Conservation (phyloP, 2,113 vertebrate species). For the Oryzias curvinotus region DNA sequence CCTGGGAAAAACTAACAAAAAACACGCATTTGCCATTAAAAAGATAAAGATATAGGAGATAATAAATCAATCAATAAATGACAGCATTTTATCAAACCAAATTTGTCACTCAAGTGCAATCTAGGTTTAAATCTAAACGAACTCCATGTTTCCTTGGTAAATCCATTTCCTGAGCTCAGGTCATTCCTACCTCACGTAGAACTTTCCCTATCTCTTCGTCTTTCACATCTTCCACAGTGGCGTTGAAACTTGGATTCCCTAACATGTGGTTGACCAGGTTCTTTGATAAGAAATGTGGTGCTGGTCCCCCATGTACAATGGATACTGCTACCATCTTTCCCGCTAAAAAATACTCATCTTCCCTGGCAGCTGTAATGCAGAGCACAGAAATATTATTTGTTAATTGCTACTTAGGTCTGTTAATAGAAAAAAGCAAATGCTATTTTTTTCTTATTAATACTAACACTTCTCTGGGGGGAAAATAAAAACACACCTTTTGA, state of each 20-base stretch:
- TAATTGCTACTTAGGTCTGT: background rate
- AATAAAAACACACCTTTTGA: constrained; percentile 1
- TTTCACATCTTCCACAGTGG: background rate
- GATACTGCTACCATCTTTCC: background rate
- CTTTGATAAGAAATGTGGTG: background rate
- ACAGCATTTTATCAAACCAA: too few species aligned
- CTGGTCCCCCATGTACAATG: background rate
- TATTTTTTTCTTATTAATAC: background rate
- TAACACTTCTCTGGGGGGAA: background rate
- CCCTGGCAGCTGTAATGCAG: background rate
- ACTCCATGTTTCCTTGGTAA: background rate
- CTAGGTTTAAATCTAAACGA: background rate
- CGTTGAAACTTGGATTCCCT: background rate
- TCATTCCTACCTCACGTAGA: background rate
- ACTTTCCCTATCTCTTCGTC: background rate
- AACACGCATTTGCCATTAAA: too few species aligned
- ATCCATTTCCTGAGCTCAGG: background rate
- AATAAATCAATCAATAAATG: too few species aligned
- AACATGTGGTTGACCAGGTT: background rate
- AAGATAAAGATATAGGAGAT: too few species aligned
- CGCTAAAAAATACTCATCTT: background rate
- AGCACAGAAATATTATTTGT: background rate
- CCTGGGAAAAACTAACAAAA: background rate
- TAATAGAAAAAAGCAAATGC: background rate
- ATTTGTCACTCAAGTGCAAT: background rate